Base-by-base conservation (phyloP, 2,797 vertebrate genomes). In the Thripadectes ignobilis region DNA sequence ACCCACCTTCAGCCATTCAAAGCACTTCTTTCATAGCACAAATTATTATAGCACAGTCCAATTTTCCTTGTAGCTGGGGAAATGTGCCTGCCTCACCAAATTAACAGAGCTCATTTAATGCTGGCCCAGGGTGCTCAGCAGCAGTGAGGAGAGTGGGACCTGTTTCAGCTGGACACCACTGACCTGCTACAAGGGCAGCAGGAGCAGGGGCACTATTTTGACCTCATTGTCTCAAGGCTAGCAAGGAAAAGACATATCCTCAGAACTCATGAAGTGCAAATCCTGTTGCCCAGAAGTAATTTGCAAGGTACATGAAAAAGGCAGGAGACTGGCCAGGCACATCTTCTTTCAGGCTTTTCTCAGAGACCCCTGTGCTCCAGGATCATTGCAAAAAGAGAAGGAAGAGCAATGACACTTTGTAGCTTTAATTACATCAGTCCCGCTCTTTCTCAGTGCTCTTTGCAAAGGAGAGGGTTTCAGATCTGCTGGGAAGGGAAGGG, bases 71-170 rank as follows among this genome's bases (percentile, higher is more conserved):
- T 52, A 68, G 66, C 36, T 66, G 73, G 13, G 61, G 45, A 86
- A 81, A 74, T 45, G 67, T 46, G 12, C 43, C 62, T 83, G 46
- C 43, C 69, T 38, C 32, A 18, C 20, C 1, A 0, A 43, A 45
- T 55, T 48, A 54, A 9, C 20, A 39, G 27, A 68, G 30, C 36
- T 90, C 26, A 22, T 89, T 91, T 59, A 93, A 51, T 1, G 2
- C 27, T 14, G n/a, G 45, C 68, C 71, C 32, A 32, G 55, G 1
- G 0, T 0, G 0, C 29, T 23, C 92, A 80, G 58, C 57, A 65
- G 34, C 41, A 63, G 58, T 15, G 4, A 0, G 57, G 61, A 67
- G 21, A 48, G 29, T 39, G 14, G 30, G 43, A 51, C 43, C 39
- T 32, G 12, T 39, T 83, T 74, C 85, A 59, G 3, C 39, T 65